A percentile compares a stretch with the other conserved stretches of the same genome.
Conservation (phyloP, 2,113 vertebrate genomes). For the Gila orcuttii region DNA sequence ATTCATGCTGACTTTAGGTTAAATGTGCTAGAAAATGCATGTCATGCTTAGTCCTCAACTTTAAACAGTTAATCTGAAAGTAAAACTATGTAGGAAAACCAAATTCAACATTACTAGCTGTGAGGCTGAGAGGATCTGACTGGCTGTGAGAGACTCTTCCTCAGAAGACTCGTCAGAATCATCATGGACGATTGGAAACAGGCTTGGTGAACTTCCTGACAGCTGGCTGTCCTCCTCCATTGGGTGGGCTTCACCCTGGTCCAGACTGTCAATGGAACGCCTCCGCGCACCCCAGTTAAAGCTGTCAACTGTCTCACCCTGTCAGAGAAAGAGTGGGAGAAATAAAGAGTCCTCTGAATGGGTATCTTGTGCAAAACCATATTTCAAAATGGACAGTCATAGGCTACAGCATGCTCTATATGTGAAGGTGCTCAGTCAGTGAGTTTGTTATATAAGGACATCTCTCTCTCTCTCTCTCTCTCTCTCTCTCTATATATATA, state of each 20-base stretch:
- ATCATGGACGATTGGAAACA: conserved; percentile 82
- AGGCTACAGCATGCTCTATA: background rate
- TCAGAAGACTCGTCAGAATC: conserved; percentile 94
- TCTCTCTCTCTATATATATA: too few relatives aligned
- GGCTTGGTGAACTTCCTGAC: conserved; percentile 86
- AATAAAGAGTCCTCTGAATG: conserved; percentile 14
- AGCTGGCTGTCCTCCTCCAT: conserved; percentile 86
- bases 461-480: too few relatives aligned
- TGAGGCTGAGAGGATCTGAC: conserved; percentile 88
- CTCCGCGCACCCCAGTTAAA: conserved; percentile 98
- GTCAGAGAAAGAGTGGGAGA: conserved; percentile 61
- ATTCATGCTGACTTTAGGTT: too few relatives aligned
- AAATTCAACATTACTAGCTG: conserved; percentile 79
- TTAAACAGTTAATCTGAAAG: background rate
- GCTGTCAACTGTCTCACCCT: conserved; percentile 96
- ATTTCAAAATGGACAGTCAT: background rate
- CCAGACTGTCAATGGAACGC: conserved; percentile 92
- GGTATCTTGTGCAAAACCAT: background rate
- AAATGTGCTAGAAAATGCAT: too few relatives aligned
- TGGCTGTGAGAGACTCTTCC: conserved; percentile 88
- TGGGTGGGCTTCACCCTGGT: conserved; percentile 86
- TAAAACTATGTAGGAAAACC: background rate
- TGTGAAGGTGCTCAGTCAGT: background rate
- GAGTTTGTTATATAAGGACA: background rate
- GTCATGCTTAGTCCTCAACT: background rate